These are phyloP conservation scores for Drosophila kanapiae DNA, from an alignment of 1,140 invertebrate genomes.

Conservation along the genomic window DNA sequence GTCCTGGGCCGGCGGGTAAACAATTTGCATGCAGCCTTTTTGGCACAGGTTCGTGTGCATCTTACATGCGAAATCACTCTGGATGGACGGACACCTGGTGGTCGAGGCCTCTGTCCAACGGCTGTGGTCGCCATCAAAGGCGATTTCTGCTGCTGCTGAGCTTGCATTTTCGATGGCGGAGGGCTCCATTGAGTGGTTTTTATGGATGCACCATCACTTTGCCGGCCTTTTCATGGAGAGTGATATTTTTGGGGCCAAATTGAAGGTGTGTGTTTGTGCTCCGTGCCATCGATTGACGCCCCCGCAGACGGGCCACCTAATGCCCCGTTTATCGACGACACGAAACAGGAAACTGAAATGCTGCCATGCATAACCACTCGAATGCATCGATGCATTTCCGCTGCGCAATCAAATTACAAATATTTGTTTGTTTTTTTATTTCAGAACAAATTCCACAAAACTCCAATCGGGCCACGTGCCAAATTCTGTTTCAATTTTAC, in stretches of 20 bases:
- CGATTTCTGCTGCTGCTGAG: slow-evolving; percentile 43
- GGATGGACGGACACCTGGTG: slow-evolving; percentile 22
- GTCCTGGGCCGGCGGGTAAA: slow-evolving; percentile 22
- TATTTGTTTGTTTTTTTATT: slow-evolving; percentile 32
- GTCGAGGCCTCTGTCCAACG: slow-evolving; percentile 2
- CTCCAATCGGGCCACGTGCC: slow-evolving; percentile 17
- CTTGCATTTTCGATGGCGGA: slow-evolving; percentile 35
- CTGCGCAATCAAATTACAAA: slow-evolving; percentile 54
- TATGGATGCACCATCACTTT: slow-evolving; percentile 5
- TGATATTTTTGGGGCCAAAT: slow-evolving; percentile 26
- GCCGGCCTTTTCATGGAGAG: slow-evolving; percentile 4
- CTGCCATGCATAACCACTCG: slow-evolving; percentile 37
- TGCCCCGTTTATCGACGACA: slow-evolving; percentile 11
- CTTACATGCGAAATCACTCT: slow-evolving; percentile 68
- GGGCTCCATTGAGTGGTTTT: slow-evolving; percentile 30
- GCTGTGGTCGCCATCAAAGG: slow-evolving; percentile 48
- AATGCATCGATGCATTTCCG: slow-evolving; percentile 53
- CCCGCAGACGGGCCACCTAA: neutral
- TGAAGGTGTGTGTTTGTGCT: slow-evolving; percentile 33
- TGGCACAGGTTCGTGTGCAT: slow-evolving; percentile 50
- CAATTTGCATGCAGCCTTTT: slow-evolving; percentile 62
- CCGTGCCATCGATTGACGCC: slow-evolving; percentile 36
- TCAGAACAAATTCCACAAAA: slow-evolving; percentile 7
- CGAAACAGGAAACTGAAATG: slow-evolving; percentile 42
- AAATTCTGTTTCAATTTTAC: slow-evolving; percentile 7